Percentiles rank a stretch among this genome's conserved stretches.
phyloP scores from a whole-genome alignment of 2,888 invertebrate genomes.

The Hirtodrosophila trivittata region DNA sequence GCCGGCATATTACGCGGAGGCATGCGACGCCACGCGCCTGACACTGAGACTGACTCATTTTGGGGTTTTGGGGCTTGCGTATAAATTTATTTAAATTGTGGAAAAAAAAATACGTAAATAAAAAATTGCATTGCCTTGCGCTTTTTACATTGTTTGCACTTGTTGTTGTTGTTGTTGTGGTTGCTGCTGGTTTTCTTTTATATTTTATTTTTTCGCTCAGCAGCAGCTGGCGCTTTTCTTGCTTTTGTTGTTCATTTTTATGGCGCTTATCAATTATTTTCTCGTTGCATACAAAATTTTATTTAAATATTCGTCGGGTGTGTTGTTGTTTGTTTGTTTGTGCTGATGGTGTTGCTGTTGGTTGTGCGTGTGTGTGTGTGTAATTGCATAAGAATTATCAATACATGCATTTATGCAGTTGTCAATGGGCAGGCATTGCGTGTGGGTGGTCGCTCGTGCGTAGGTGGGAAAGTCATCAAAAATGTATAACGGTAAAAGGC shows the following conservation, averaged over 20 bases:
- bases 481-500: constrained; percentile 36
- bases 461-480: background rate
- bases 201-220: constrained; percentile 2
- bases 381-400: constrained; percentile 68
- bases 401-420: constrained; percentile 25
- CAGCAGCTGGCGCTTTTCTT: constrained; percentile 15
- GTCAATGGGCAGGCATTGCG: constrained; percentile 8
- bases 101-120: too few relatives aligned
- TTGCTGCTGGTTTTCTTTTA: constrained; percentile 14
- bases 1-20: constrained; percentile 50
- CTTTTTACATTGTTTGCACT: constrained; percentile 27
- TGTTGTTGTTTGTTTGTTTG: constrained; percentile 6
- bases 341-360: constrained; percentile 3
- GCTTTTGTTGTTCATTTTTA: constrained; percentile 35
- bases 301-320: constrained; percentile 53
- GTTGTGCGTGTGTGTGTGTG: constrained; percentile 10
- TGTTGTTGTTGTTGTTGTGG: constrained; percentile 5
- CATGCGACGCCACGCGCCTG: constrained; percentile 65
- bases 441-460: constrained; percentile 20
- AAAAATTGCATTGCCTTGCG: constrained; percentile 39
- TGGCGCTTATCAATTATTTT: constrained; percentile 70
- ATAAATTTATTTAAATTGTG: constrained; percentile 54
- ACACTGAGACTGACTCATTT: constrained; percentile 64
- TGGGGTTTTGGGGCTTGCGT: constrained; percentile 44
- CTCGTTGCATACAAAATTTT: constrained; percentile 51